Conservation (phyloP, 2,888 invertebrate species). For the Eupithecia subumbrata region DNA sequence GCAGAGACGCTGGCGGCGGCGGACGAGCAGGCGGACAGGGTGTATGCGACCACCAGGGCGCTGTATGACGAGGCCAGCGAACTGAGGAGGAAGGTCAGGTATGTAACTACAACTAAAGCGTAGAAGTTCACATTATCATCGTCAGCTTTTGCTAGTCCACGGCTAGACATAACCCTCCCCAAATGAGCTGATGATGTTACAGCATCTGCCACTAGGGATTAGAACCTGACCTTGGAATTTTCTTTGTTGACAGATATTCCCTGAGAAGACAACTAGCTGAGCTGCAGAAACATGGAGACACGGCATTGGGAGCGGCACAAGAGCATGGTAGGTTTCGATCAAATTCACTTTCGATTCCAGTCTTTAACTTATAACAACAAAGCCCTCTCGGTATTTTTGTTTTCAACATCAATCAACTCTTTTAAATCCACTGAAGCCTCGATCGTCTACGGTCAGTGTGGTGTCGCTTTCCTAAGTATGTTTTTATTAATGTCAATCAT, state of each 20-base stretch:
- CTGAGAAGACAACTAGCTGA: constrained; percentile 81
- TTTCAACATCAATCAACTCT: not conserved
- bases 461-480: not conserved
- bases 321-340: constrained; percentile 83
- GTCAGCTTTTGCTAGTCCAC: not conserved
- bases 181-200: not conserved
- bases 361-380: not conserved
- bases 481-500: not conserved
- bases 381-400: not conserved
- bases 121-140: not conserved
- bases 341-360: not conserved
- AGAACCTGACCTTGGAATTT: not conserved
- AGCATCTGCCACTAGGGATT: not conserved
- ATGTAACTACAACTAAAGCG: not conserved
- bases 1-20: constrained; percentile 50
- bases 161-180: not conserved
- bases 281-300: constrained; percentile 86
- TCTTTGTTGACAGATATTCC: constrained; percentile 58
- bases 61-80: constrained; percentile 79
- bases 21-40: constrained; percentile 66
- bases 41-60: constrained; percentile 71
- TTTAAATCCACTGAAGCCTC: not conserved
- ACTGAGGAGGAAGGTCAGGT: constrained; percentile 72
- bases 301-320: constrained; percentile 87
- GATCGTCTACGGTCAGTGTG: not conserved